phyloP scores from a whole-genome alignment of 2,888 invertebrate species.

The Bimastos eiseni region DNA sequence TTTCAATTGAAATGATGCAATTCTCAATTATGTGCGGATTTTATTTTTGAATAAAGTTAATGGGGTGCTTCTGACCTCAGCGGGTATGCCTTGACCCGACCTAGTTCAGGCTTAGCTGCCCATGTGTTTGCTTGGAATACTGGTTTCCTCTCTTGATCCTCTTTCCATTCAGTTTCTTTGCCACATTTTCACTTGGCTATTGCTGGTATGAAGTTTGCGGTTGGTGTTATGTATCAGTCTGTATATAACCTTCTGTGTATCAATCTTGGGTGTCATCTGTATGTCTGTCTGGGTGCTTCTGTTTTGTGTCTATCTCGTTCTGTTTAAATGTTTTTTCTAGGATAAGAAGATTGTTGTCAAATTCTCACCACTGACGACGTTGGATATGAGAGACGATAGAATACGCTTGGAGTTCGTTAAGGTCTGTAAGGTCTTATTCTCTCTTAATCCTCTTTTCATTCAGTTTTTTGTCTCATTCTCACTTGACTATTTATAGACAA shows the following conservation, averaged over 20 bases:
- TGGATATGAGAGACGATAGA: not conserved
- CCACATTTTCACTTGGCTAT: too few relatives aligned
- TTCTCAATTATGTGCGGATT: too few relatives aligned
- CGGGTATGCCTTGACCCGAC: too few relatives aligned
- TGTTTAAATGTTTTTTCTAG: not conserved
- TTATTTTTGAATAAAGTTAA: too few relatives aligned
- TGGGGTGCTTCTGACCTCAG: too few relatives aligned
- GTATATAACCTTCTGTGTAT: not conserved
- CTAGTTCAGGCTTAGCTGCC: too few relatives aligned
- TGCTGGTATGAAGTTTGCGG: too few relatives aligned
- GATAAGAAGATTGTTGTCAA: conserved; percentile 23
- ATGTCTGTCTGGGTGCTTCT: not conserved
- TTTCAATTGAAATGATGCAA: too few relatives aligned
- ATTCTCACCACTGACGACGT: not conserved
- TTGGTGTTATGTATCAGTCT: too few relatives aligned
- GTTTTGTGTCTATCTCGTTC: not conserved
- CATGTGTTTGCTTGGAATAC: too few relatives aligned
- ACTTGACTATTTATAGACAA: not conserved
- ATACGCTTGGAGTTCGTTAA: not conserved
- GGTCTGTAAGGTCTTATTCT: not conserved
- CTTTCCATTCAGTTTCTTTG: too few relatives aligned
- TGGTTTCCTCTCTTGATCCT: too few relatives aligned
- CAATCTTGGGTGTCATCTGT: not conserved
- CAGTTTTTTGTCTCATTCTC: not conserved
- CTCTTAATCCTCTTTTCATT: not conserved